Evolutionary conservation across 2,113 vertebrate species (phyloP).

Genomic region (Conger conger): DNA sequence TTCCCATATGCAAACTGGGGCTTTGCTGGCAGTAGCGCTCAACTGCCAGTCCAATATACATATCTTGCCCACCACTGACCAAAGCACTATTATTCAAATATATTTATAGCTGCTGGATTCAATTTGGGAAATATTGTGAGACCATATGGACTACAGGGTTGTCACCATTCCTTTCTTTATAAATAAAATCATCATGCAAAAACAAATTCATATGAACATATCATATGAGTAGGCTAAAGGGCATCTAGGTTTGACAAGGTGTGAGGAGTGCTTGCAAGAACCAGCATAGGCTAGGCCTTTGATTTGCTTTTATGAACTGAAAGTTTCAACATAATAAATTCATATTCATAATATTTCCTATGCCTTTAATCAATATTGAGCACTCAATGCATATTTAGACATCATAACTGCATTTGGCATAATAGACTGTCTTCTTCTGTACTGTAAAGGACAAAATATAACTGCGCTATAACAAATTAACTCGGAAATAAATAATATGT

Average conservation of each 20-base stretch:
- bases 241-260: background rate
- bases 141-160: conserved; percentile 53
- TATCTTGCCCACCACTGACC: conserved; percentile 49
- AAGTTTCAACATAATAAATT: too few relatives aligned
- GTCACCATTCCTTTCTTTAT: conserved; percentile 36
- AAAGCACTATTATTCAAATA: conserved; percentile 48
- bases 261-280: background rate
- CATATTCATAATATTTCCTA: too few relatives aligned
- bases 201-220: conserved; percentile 30
- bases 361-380: too few relatives aligned
- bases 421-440: too few relatives aligned
- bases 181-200: conserved; percentile 52
- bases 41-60: conserved; percentile 55
- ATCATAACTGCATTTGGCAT: too few relatives aligned
- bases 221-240: too few relatives aligned
- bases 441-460: too few relatives aligned
- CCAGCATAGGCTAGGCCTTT: background rate
- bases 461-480: background rate
- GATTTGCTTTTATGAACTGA: too few relatives aligned
- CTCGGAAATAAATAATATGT: background rate
- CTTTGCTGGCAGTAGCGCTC: conserved; percentile 53
- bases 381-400: too few relatives aligned
- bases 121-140: conserved; percentile 37
- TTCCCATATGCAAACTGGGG: conserved; percentile 51
- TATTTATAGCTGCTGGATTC: conserved; percentile 45